Base-by-base conservation (phyloP, 2,888 invertebrate species). In the Pharmacophagus antenor region DNA sequence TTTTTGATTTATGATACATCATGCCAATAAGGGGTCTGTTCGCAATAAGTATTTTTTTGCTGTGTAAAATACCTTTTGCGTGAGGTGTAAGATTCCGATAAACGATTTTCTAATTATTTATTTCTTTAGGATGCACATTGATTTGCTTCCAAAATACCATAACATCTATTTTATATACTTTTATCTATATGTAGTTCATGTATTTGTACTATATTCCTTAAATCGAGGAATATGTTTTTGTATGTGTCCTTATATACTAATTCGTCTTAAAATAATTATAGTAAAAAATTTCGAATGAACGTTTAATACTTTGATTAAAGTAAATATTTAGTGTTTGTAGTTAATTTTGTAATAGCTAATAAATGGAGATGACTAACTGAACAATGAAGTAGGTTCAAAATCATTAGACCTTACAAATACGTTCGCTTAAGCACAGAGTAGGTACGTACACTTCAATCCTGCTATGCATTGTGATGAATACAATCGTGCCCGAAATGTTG, bases 1-100 rank as follows among this genome's bases (percentile, higher is more conserved):
- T 56, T 18, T 56, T 69, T 82, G 84, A 85, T 84, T 82, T 84
- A 85, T 73, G 77, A 66, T 63, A 68, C 66, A 70, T 77, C 77
- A 75, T 67, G 76, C 74, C 44, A 51, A 23, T 46, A 20, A 56
- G 17, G 44, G 5, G 22, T 18, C 15, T 25, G 5, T 2, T 25
- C 20, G 25, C 47, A 50, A 3, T 37, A 37, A n/a, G 4, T 37
- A n/a, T 37, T 7, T 31, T 31, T 7, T 10, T 31, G 10, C 1
- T 3, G 31, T n/a, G 15, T 10, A 31, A 31, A 12, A 15, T 2
- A 10, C 0, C 2, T 31, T 1, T 31, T 31, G 1, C 10, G 12
- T 15, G 15, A 15, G 15, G 15, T 4, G n/a, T 1, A n/a, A 37
- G n/a, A n/a, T 37, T 37, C 3, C 15, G 2, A 37, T 37, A n/a